phyloP scores from a whole-genome alignment of 92 coral and sea anemone species.

The Bergia puertoricense region DNA sequence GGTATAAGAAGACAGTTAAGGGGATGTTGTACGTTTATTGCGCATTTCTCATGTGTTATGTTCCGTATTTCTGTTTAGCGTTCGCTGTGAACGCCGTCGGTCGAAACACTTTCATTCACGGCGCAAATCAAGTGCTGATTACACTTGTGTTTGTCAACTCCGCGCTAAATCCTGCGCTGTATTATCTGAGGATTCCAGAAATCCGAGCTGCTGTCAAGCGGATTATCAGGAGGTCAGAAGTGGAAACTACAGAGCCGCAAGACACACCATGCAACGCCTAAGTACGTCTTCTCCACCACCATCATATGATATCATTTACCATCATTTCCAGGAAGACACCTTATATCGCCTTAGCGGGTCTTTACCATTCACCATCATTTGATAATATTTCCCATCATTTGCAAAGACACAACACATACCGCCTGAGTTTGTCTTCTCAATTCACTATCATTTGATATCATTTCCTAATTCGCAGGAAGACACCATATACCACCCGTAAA shows the following conservation, averaged over 20 bases:
- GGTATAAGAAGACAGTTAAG: conserved; percentile 19
- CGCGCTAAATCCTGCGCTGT: conserved; percentile 2
- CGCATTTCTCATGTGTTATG: conserved; percentile 24
- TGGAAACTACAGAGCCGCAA: conserved; percentile 8
- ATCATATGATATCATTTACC: neutral
- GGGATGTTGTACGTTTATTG: conserved; percentile 29
- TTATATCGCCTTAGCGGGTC: too few species aligned
- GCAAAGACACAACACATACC: too few species aligned
- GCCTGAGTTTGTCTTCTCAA: too few species aligned
- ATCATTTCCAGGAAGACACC: neutral
- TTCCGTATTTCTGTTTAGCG: conserved; percentile 29
- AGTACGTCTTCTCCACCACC: neutral
- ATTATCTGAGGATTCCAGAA: conserved; percentile 26
- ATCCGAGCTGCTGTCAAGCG: conserved; percentile 25
- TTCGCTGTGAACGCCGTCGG: conserved; percentile 33
- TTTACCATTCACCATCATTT: too few species aligned
- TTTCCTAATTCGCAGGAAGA: too few species aligned
- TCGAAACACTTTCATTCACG: conserved; percentile 17
- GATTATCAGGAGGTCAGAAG: conserved; percentile 5
- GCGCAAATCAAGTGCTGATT: conserved; percentile 23
- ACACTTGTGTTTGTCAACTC: conserved; percentile 24
- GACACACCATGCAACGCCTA: neutral
- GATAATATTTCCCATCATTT: too few species aligned
- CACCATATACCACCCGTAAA: neutral
- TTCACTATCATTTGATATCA: too few species aligned